Percentiles rank a stretch among this genome's conserved stretches.
Evolutionary conservation across 2,888 invertebrate species (phyloP).

Genomic region (Nemurella pictetii): DNA sequence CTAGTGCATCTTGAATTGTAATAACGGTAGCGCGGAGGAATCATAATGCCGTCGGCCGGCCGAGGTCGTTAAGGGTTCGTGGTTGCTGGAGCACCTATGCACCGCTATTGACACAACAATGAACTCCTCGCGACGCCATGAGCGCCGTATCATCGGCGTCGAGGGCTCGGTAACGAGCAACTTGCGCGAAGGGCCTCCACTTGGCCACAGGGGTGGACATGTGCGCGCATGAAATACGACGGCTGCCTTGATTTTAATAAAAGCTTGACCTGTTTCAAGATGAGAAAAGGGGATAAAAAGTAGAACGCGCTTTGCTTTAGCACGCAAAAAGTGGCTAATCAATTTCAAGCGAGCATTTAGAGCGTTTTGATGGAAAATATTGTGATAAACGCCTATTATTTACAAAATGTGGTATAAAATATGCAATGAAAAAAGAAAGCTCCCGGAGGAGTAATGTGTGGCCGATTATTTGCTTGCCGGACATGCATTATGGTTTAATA

Average conservation of each 20-base stretch:
- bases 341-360: background rate
- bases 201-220: conserved; percentile 1
- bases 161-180: background rate
- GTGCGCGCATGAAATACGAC: background rate
- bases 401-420: background rate
- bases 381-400: background rate
- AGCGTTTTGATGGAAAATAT: background rate
- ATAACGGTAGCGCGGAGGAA: background rate
- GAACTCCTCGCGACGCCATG: background rate
- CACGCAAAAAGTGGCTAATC: background rate
- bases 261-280: background rate
- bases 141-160: background rate
- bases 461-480: background rate
- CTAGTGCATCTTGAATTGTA: background rate
- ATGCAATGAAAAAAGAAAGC: background rate
- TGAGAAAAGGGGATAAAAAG: background rate
- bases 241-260: background rate
- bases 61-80: background rate
- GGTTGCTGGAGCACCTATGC: background rate
- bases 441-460: background rate
- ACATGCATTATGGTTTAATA: background rate
- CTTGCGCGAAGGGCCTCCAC: background rate
- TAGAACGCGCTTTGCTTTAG: too few species aligned
- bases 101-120: background rate
- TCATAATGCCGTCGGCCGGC: background rate